Conservation (phyloP, 2,113 vertebrate species). For the Trichomycterus rosablanca region DNA sequence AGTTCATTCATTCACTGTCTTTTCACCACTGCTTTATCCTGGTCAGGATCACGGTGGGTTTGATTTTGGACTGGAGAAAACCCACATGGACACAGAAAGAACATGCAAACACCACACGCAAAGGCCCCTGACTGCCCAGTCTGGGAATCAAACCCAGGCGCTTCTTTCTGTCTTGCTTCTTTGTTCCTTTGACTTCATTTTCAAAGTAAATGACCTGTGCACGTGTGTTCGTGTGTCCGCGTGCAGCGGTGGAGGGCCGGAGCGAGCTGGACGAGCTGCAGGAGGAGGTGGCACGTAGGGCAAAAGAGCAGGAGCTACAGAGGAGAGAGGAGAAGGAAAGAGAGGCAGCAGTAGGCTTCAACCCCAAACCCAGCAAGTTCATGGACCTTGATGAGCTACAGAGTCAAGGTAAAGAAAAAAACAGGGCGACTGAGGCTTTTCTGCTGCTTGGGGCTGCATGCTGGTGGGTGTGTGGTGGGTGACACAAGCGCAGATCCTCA, state of each 20-base stretch:
- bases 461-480: background rate
- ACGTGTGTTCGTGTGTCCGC: too few relatives aligned
- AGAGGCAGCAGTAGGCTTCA: slow-evolving; percentile 87
- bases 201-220: too few relatives aligned
- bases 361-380: slow-evolving; percentile 90
- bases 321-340: slow-evolving; percentile 82
- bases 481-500: background rate
- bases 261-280: slow-evolving; percentile 90
- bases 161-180: too few relatives aligned
- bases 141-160: too few relatives aligned
- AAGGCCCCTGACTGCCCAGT: too few relatives aligned
- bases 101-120: too few relatives aligned
- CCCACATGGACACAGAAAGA: too few relatives aligned
- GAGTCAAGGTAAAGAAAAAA: slow-evolving; percentile 69
- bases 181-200: too few relatives aligned
- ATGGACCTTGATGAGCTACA: slow-evolving; percentile 96
- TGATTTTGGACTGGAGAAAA: too few relatives aligned
- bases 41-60: too few relatives aligned
- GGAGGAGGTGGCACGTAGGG: slow-evolving; percentile 85
- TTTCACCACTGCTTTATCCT: too few relatives aligned
- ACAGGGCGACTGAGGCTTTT: slow-evolving; percentile 12
- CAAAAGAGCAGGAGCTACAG: slow-evolving; percentile 80
- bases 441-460: slow-evolving; percentile 9
- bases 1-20: too few relatives aligned
- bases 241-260: slow-evolving; percentile 49